Conservation (phyloP, 1,140 invertebrate species). For the Bursaphelenchus mucronatus region DNA sequence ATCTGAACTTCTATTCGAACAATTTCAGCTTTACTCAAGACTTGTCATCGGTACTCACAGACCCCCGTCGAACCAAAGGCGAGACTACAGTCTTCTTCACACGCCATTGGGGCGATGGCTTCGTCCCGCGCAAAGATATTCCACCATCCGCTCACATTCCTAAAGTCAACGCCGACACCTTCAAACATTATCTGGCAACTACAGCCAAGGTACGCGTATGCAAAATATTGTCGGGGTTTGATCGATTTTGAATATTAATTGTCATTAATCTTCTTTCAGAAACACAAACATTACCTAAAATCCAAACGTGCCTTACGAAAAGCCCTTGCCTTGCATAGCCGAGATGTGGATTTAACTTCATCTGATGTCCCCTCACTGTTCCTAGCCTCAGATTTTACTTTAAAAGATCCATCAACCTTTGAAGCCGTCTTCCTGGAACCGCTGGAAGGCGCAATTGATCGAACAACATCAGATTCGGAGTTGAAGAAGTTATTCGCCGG, state of each 20-base stretch:
- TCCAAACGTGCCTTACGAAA: constrained; percentile 39
- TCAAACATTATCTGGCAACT: constrained; percentile 77
- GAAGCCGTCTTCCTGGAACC: constrained; percentile 75
- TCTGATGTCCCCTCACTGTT: constrained; percentile 79
- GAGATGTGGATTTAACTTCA: constrained; percentile 49
- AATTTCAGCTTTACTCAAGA: constrained; percentile 69
- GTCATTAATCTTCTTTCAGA: constrained; percentile 44
- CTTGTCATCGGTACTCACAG: constrained; percentile 88
- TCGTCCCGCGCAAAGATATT: constrained; percentile 76
- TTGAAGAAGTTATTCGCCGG: not conserved
- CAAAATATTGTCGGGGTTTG: constrained; percentile 3
- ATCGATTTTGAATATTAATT: not conserved
- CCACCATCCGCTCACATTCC: constrained; percentile 75
- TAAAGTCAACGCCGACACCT: constrained; percentile 76
- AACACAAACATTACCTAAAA: constrained; percentile 60
- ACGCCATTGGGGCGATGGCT: constrained; percentile 92
- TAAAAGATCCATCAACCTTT: constrained; percentile 78
- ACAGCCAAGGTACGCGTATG: constrained; percentile 60
- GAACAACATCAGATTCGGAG: constrained; percentile 34
- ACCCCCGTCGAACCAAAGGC: constrained; percentile 75
- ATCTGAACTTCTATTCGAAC: no score
- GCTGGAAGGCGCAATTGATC: constrained; percentile 28
- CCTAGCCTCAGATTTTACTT: constrained; percentile 74
- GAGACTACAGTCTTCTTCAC: constrained; percentile 79
- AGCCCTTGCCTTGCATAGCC: constrained; percentile 29